A percentile compares a stretch with the other conserved stretches of the same genome.
phyloP scores from a whole-genome alignment of 2,888 invertebrate species.

The Sisyra nigra region DNA sequence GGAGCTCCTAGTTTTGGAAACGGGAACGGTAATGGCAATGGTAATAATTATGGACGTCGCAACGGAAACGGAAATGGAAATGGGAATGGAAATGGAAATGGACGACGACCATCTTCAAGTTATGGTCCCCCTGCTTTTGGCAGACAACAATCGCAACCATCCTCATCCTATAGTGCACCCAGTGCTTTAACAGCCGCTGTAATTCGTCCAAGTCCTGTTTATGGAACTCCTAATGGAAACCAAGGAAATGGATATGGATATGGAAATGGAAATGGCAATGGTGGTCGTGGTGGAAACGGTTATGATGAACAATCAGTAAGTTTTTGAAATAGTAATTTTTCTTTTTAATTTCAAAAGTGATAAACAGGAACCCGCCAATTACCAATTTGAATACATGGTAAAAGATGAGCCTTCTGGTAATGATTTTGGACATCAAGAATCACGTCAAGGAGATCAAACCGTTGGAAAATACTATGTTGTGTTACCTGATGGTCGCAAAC shows the following conservation, averaged over 20 bases:
- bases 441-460: constrained; percentile 45
- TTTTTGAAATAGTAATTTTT: constrained; percentile 5
- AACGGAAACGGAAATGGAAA: no score
- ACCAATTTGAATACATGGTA: constrained; percentile 50
- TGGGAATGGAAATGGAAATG: not conserved
- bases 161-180: not conserved
- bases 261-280: constrained; percentile 13
- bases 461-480: constrained; percentile 50
- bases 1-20: not conserved
- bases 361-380: constrained; percentile 30
- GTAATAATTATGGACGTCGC: not conserved
- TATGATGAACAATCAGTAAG: constrained; percentile 24
- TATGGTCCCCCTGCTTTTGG: constrained; percentile 1
- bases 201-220: constrained; percentile 15
- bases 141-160: not conserved
- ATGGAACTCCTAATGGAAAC: constrained; percentile 16
- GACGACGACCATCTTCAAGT: not conserved
- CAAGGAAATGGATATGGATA: constrained; percentile 15
- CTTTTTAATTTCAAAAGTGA: not conserved
- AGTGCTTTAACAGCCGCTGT: constrained; percentile 3
- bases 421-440: constrained; percentile 50
- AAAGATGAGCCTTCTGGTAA: constrained; percentile 46
- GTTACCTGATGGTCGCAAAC: constrained; percentile 48
- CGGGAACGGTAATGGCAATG: not conserved
- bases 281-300: constrained; percentile 11